These are phyloP conservation scores for Rhyacophila evoluta DNA, from an alignment of 2,888 invertebrate genomes.

Conservation along the genomic window DNA sequence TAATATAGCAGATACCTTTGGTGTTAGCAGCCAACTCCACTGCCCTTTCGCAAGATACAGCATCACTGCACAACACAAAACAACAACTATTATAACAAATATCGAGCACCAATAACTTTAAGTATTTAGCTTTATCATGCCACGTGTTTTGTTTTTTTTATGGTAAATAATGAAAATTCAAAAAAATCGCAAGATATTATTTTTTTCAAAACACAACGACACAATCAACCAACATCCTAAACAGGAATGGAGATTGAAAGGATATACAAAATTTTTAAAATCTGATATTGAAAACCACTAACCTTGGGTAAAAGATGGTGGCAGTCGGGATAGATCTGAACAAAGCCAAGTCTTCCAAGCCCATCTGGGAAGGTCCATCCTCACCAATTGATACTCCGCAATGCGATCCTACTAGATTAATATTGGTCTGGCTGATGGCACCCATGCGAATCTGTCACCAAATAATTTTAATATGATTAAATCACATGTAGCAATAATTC, in stretches of 20 bases:
- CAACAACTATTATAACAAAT: too few species aligned
- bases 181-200: too few species aligned
- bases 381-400: slow-evolving; percentile 99
- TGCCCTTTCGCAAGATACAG: slow-evolving; percentile 93
- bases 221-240: too few species aligned
- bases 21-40: slow-evolving; percentile 97
- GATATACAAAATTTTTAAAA: too few species aligned
- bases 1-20: slow-evolving; percentile 93
- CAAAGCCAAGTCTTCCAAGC: slow-evolving; percentile 96
- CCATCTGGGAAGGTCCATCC: slow-evolving; percentile 99
- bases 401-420: slow-evolving; percentile 97
- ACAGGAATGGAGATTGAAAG: too few species aligned
- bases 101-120: too few species aligned
- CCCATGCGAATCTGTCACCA: slow-evolving; percentile 92
- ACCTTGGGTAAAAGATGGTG: slow-evolving; percentile 81
- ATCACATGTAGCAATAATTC: too few species aligned
- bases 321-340: slow-evolving; percentile 92
- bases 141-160: too few species aligned
- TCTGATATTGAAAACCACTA: too few species aligned
- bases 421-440: slow-evolving; percentile 97
- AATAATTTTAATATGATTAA: slow-evolving; percentile 2
- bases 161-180: too few species aligned
- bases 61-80: slow-evolving; percentile 73
- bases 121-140: too few species aligned
- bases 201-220: too few species aligned